These are phyloP conservation scores for Petroica traversi DNA, from an alignment of 2,113 vertebrate species.

Conservation along the genomic window DNA sequence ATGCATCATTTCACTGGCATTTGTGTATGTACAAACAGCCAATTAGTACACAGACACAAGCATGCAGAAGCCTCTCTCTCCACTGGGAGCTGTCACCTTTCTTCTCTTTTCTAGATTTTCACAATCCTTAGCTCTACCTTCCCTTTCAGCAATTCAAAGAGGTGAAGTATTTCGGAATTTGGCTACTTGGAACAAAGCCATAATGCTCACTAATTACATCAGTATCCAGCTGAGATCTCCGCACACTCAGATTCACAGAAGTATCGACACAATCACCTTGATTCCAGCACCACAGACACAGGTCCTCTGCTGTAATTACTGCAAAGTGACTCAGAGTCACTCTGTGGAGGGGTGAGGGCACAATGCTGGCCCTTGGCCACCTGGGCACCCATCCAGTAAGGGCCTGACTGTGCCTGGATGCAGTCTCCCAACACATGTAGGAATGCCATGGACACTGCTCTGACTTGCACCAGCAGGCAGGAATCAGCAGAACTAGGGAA, in stretches of 20 bases:
- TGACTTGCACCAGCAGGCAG: background rate
- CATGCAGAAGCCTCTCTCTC: background rate
- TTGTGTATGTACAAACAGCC: background rate
- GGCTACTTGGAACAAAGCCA: background rate
- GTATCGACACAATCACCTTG: fast-evolving
- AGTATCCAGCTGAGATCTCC: background rate
- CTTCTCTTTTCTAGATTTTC: background rate
- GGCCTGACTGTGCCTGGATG: background rate
- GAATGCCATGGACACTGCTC: background rate
- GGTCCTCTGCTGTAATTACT: background rate
- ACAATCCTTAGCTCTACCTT: background rate
- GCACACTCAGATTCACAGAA: background rate
- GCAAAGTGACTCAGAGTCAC: background rate
- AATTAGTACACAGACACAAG: background rate
- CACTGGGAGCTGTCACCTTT: background rate
- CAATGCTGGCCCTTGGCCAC: background rate
- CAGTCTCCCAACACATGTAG: background rate
- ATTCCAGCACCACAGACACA: background rate
- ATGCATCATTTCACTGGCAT: background rate
- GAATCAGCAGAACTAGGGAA: background rate
- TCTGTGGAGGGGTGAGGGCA: background rate
- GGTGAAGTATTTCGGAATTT: background rate
- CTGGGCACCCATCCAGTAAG: background rate
- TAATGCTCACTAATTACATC: background rate
- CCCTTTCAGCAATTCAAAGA: background rate